Percentiles rank a stretch among this genome's conserved stretches.
These are phyloP conservation scores for Polyploca ridens DNA, from an alignment of 2,888 invertebrate genomes.

Conservation along the genomic window DNA sequence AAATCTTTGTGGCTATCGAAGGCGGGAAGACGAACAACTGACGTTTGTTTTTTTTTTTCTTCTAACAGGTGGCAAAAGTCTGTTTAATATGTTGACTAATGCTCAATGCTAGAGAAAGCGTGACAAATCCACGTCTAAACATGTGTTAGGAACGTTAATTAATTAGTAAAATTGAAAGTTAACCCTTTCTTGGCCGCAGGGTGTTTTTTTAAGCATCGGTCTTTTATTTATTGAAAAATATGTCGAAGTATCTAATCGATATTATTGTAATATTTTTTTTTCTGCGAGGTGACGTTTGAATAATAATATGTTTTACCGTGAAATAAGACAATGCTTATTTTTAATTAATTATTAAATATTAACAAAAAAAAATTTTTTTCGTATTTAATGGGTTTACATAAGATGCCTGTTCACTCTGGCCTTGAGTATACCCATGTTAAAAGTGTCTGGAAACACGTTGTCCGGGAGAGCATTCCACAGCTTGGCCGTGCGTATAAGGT, in stretches of 20 bases:
- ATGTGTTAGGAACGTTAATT: constrained; percentile 80
- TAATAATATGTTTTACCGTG: too few relatives aligned
- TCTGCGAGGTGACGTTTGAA: not conserved
- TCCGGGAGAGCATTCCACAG: too few relatives aligned
- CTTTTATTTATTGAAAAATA: not conserved
- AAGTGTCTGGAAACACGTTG: too few relatives aligned
- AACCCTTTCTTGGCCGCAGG: constrained; percentile 49
- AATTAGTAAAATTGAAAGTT: constrained; percentile 82
- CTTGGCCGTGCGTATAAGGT: too few relatives aligned
- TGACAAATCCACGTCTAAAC: constrained; percentile 77
- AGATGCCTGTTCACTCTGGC: too few relatives aligned
- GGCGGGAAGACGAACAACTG: constrained; percentile 75
- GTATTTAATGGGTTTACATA: too few relatives aligned
- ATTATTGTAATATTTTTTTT: not conserved
- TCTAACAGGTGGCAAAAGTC: constrained; percentile 73
- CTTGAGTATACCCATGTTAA: too few relatives aligned
- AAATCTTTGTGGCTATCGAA: constrained; percentile 71
- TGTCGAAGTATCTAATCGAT: not conserved
- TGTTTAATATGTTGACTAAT: constrained; percentile 60
- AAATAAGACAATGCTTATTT: too few relatives aligned
- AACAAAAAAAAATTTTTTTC: too few relatives aligned
- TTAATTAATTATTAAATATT: too few relatives aligned
- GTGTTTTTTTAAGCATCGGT: not conserved
- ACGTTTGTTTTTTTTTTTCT: constrained; percentile 58
- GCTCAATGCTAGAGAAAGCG: constrained; percentile 75